Conservation (phyloP, 2,113 vertebrate species). For the Todiramphus saurophagus region DNA sequence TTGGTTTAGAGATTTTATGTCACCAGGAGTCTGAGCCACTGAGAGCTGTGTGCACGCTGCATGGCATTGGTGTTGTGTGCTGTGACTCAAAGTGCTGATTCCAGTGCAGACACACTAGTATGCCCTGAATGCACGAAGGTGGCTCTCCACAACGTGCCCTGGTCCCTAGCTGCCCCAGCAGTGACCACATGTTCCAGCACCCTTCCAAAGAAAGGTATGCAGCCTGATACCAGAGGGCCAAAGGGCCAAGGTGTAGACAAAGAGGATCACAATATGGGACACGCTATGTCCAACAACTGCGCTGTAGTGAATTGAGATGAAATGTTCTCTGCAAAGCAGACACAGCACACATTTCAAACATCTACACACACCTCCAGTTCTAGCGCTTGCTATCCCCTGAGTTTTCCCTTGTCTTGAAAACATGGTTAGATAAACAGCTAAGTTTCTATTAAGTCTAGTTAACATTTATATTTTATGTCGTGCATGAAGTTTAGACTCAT, state of each 20-base stretch:
- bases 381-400: not conserved
- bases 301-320: not conserved
- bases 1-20: not conserved
- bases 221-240: not conserved
- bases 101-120: fast-evolving
- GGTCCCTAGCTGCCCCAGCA: not conserved
- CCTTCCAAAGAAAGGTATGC: not conserved
- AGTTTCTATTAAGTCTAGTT: not conserved
- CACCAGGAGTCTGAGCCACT: not conserved
- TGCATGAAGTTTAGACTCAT: not conserved
- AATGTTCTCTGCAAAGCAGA: not conserved
- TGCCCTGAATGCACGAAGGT: not conserved
- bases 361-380: not conserved
- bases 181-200: not conserved
- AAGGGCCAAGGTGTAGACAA: not conserved
- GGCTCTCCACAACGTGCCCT: fast-evolving
- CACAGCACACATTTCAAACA: not conserved
- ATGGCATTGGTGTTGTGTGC: not conserved
- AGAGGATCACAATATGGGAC: not conserved
- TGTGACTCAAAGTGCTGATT: not conserved
- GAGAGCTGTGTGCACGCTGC: not conserved
- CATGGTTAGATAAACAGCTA: not conserved
- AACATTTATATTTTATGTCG: not conserved
- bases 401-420: not conserved
- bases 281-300: not conserved